These are phyloP conservation scores for Anoplophora glabripennis DNA, from an alignment of 1,140 invertebrate genomes.

Conservation along the genomic window DNA sequence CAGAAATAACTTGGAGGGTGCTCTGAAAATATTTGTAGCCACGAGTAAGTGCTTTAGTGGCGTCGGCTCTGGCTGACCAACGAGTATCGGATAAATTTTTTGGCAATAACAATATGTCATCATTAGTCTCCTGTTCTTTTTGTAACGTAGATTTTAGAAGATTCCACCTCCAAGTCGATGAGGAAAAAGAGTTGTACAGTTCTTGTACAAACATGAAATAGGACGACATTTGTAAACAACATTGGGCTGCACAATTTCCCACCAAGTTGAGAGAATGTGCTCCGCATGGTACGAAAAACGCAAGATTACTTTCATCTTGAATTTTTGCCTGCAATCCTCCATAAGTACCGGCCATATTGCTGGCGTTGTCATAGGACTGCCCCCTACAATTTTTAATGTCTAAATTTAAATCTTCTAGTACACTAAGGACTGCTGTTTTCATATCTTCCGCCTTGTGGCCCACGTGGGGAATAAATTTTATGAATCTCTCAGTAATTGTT, in stretches of 20 bases:
- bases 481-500: conserved; percentile 34
- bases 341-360: conserved; percentile 46
- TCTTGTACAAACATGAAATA: conserved; percentile 2
- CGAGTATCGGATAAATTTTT: conserved; percentile 21
- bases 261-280: conserved; percentile 46
- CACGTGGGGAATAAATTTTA: conserved; percentile 12
- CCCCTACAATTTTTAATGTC: conserved; percentile 42
- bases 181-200: background rate
- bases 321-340: conserved; percentile 44
- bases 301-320: too few species aligned
- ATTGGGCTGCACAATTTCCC: conserved; percentile 22
- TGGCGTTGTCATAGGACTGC: conserved; percentile 45
- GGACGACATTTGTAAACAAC: background rate
- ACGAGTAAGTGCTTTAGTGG: conserved; percentile 28
- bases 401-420: conserved; percentile 38
- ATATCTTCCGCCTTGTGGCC: conserved; percentile 32
- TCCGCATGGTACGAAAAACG: too few species aligned
- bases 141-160: conserved; percentile 18
- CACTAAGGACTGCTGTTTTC: conserved; percentile 29
- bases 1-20: too few species aligned
- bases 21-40: conserved; percentile 11
- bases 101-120: conserved; percentile 20
- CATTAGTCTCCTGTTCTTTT: too few species aligned
- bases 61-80: conserved; percentile 32
- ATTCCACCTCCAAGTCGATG: conserved; percentile 20